phyloP scores from a whole-genome alignment of 30 jellyfish, hydroid and myxozoan species.

The Chrysaora quinquecirrha region DNA sequence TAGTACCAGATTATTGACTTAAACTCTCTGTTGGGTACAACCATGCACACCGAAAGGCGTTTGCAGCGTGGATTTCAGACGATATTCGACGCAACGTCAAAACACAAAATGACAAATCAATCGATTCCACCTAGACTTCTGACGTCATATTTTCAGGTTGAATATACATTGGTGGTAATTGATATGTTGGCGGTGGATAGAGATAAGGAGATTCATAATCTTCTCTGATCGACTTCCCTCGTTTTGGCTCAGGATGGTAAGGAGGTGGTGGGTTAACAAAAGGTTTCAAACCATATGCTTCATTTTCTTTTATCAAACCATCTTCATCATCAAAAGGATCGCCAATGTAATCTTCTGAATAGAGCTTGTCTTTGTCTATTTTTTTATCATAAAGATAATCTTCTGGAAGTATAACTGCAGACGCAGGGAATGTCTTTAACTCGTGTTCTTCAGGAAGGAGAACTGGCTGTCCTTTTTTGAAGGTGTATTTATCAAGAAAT shows the following conservation, averaged over 20 bases:
- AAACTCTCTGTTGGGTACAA: too few relatives aligned
- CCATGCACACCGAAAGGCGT: too few relatives aligned
- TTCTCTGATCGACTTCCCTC: neutral
- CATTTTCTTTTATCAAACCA: conserved; percentile 15
- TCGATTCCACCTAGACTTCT: too few relatives aligned
- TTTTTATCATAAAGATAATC: conserved; percentile 3
- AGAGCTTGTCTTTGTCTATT: neutral
- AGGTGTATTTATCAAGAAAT: conserved; percentile 42
- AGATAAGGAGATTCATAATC: conserved; percentile 55
- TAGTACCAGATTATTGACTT: too few relatives aligned
- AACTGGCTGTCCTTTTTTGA: conserved; percentile 60
- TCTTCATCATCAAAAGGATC: conserved; percentile 28
- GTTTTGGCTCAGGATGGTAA: too few relatives aligned
- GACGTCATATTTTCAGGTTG: conserved; percentile 51
- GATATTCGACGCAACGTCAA: too few relatives aligned
- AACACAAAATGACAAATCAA: too few relatives aligned
- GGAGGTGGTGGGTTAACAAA: conserved; percentile 53
- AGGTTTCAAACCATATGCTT: conserved; percentile 24
- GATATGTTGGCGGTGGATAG: conserved; percentile 60
- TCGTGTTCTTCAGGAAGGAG: conserved; percentile 69
- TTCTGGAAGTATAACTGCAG: conserved; percentile 53
- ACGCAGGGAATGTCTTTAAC: conserved; percentile 6
- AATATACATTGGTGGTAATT: conserved; percentile 41
- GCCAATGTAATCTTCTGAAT: neutral
- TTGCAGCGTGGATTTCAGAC: too few relatives aligned